Conservation (phyloP, 2,113 vertebrate species). For the Phalacrocorax brasilianus region DNA sequence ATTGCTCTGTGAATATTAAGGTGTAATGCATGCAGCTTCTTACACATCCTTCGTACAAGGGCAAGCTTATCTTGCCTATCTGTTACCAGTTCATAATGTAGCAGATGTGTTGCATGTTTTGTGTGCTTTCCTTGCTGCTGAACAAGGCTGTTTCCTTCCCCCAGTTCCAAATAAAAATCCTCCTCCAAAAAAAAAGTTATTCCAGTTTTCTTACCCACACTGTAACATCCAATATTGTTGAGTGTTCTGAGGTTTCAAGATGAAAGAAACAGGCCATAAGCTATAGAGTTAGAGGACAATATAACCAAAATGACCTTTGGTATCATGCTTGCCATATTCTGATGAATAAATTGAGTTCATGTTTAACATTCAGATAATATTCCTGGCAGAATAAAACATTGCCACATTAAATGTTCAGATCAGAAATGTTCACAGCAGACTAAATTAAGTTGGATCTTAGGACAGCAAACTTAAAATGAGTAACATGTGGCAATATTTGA, state of each 20-base stretch:
- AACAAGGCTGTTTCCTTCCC: not conserved
- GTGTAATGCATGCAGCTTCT: not conserved
- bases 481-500: constrained; percentile 79
- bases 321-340: constrained; percentile 66
- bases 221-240: constrained; percentile 49
- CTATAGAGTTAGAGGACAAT: constrained; percentile 53
- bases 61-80: not conserved
- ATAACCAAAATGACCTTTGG: constrained; percentile 64
- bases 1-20: not conserved
- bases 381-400: constrained; percentile 65
- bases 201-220: not conserved
- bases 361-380: constrained; percentile 73
- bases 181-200: not conserved
- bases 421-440: constrained; percentile 76
- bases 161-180: not conserved
- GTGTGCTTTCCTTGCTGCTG: not conserved
- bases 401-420: constrained; percentile 79
- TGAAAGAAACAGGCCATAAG: constrained; percentile 51
- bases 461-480: constrained; percentile 76
- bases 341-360: constrained; percentile 75
- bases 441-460: constrained; percentile 77
- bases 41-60: not conserved
- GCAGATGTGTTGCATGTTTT: not conserved
- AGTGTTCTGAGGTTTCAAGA: constrained; percentile 56
- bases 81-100: not conserved